These are phyloP conservation scores for Archilochus colubris DNA, from an alignment of 2,113 vertebrate species.

Conservation along the genomic window DNA sequence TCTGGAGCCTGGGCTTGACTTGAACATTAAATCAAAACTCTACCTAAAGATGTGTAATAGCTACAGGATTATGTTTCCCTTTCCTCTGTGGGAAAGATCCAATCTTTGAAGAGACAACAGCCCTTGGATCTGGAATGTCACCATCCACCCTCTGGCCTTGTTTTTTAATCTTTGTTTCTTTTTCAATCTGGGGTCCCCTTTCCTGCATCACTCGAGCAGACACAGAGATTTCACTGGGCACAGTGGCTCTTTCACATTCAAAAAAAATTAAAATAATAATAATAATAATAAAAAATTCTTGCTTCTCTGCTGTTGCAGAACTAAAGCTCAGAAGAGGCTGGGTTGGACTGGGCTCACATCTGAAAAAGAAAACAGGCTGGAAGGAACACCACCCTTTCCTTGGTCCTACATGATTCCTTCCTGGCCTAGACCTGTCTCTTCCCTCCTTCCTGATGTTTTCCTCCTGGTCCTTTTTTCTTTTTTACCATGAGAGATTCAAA, in stretches of 20 bases:
- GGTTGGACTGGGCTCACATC: neutral
- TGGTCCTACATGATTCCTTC: neutral
- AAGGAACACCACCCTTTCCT: neutral
- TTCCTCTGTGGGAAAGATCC: neutral
- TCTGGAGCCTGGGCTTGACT: neutral
- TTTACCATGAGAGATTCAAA: neutral
- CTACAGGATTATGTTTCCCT: neutral
- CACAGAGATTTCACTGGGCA: neutral
- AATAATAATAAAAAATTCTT: accelerated
- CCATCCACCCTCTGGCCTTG: neutral
- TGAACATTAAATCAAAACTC: neutral
- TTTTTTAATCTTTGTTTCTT: neutral
- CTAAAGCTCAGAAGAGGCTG: neutral
- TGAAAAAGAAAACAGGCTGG: neutral
- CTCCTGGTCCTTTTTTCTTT: neutral
- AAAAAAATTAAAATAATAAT: too few species aligned
- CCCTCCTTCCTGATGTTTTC: neutral
- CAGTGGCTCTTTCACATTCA: neutral
- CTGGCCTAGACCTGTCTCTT: neutral
- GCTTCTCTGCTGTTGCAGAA: neutral
- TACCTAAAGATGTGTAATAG: neutral
- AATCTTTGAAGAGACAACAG: neutral
- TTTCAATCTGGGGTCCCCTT: neutral
- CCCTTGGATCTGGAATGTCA: neutral
- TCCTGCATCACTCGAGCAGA: neutral